phyloP scores from a whole-genome alignment of 2,797 vertebrate genomes.

The Botia almorhae region DNA sequence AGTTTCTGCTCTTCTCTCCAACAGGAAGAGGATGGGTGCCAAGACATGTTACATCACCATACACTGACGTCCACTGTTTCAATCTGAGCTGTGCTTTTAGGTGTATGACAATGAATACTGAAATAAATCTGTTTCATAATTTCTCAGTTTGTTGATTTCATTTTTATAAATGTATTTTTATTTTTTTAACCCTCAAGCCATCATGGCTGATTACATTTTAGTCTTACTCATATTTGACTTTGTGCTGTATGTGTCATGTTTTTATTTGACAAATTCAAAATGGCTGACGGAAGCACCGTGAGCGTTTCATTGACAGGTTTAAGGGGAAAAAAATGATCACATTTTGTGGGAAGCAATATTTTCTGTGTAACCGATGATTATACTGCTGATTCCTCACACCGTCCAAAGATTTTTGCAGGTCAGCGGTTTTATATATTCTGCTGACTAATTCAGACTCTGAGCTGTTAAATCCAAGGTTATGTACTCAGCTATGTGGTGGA shows the following conservation, averaged over 20 bases:
- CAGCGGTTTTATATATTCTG: slow-evolving; percentile 9
- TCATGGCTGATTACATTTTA: neutral
- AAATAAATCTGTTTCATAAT: neutral
- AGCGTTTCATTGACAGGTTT: neutral
- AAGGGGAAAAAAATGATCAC: no score
- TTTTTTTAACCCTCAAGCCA: neutral
- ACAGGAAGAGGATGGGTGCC: neutral
- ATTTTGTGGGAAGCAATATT: slow-evolving; percentile 5
- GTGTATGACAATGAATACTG: neutral
- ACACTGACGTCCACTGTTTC: neutral
- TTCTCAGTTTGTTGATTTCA: no score
- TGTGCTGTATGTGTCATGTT: neutral
- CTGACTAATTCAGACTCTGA: slow-evolving; percentile 11
- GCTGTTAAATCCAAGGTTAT: slow-evolving; percentile 7
- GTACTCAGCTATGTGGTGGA: slow-evolving; percentile 18
- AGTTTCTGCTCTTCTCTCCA: slow-evolving; percentile 1
- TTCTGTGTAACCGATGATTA: slow-evolving; percentile 3
- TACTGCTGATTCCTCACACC: slow-evolving; percentile 10
- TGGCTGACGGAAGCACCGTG: neutral
- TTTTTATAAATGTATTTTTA: no score
- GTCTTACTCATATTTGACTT: neutral
- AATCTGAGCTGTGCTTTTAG: neutral
- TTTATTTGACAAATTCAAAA: neutral
- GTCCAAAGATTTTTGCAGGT: slow-evolving; percentile 1
- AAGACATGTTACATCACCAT: neutral